Base-by-base conservation (phyloP, 2,797 vertebrate genomes). In the Tympanoctomys barrerae region DNA sequence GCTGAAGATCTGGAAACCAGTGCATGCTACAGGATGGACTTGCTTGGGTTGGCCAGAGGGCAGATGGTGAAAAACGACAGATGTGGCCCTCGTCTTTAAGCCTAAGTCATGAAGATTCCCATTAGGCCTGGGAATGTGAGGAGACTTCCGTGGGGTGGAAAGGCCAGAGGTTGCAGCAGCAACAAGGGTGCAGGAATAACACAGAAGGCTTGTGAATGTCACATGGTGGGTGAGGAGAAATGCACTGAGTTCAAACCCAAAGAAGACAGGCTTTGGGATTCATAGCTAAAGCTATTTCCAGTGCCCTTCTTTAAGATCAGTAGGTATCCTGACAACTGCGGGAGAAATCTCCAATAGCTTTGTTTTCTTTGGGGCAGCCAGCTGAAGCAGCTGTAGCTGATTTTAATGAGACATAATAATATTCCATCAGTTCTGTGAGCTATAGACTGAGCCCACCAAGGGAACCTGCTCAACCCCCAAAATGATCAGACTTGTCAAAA, bases 351-450 rank as follows among this genome's bases (percentile, higher is more conserved):
- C 94, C 85, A 26, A 31, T 26, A 4, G 11, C 81, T 93, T 77
- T 91, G 91, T 85, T 93, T 86, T 96, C 94, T 95, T 80, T 26
- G 59, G 97, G 97, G 68, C 96, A 81, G 93, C 78, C 89, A 87
- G 88, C 66, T 0, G 14, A 70, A 81, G 87, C 91, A 80, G 33
- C 49, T 75, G 49, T 62, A 82, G 87, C 1, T 94, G 21, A 12
- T 94, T 97, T 87, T 97, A 98, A 98, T 96, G 98, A 98, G 97
- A 97, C 94, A n/a, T 94, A 96, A 97, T 95, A 95, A 97, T 90
- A 97, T 96, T 92, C 97, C 97, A 95, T 97, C 98, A 92, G 94
- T 97, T 97, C 96, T 39, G 4, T 36, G 46, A 97, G 96, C 97
- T 97, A 70, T 8, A 42, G 89, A 19, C 92, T 68, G 97, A 97